Evolutionary conservation across 2,797 vertebrate species (phyloP).

Genomic region (Galago senegalensis): DNA sequence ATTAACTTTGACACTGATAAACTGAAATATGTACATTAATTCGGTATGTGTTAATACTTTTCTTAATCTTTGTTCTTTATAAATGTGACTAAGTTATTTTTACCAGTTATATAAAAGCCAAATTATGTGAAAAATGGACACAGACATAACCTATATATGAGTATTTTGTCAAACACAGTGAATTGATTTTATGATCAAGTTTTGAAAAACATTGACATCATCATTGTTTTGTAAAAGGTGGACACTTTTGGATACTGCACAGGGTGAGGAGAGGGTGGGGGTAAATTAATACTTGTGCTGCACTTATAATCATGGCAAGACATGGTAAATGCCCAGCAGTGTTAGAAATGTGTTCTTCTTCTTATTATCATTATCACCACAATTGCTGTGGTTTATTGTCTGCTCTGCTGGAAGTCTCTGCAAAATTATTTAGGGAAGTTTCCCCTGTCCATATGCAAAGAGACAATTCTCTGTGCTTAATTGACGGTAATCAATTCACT

Average conservation of each 20-base stretch:
- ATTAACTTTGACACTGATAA: neutral
- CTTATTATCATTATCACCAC: too few species aligned
- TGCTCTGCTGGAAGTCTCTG: neutral
- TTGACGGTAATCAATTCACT: neutral
- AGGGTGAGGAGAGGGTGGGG: neutral
- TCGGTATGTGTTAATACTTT: neutral
- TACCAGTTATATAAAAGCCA: neutral
- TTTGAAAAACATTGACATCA: neutral
- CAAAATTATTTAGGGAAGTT: neutral
- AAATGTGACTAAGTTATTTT: slow-evolving; percentile 18
- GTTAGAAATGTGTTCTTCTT: neutral
- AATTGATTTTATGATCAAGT: neutral
- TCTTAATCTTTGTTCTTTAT: slow-evolving; percentile 19
- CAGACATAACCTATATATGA: neutral
- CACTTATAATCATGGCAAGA: neutral
- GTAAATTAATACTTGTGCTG: neutral
- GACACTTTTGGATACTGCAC: neutral
- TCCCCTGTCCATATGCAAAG: neutral
- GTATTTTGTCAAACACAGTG: neutral
- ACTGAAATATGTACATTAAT: neutral
- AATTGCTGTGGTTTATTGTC: neutral
- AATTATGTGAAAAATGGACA: neutral
- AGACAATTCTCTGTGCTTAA: neutral
- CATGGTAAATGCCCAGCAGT: neutral
- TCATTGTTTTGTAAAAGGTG: neutral